phyloP scores from a whole-genome alignment of 2,113 vertebrate genomes.

The Trochalopteron elliotii region DNA sequence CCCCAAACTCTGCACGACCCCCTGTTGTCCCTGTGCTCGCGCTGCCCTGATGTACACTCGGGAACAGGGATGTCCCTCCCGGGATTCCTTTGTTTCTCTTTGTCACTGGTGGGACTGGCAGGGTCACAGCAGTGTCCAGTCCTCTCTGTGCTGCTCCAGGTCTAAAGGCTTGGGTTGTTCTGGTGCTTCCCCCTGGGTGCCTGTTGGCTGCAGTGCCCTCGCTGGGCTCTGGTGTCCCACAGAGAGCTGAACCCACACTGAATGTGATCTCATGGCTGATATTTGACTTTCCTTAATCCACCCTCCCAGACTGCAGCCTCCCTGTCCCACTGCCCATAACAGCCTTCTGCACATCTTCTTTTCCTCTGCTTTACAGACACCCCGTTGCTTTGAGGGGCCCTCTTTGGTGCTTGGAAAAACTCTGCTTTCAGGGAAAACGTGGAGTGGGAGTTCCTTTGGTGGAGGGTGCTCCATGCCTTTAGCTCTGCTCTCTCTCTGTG shows the following conservation, averaged over 20 bases:
- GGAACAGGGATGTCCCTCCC: neutral
- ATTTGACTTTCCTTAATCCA: neutral
- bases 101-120: neutral
- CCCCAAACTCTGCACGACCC: neutral
- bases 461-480: neutral
- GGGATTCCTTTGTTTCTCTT: neutral
- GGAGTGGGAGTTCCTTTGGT: neutral
- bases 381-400: fast-evolving
- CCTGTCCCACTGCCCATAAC: neutral
- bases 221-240: neutral
- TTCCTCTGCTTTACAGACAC: neutral
- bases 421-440: neutral
- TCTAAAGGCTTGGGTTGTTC: neutral
- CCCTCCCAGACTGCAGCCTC: neutral
- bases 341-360: neutral
- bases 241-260: neutral
- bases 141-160: neutral
- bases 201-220: neutral
- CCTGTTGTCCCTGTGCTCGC: neutral
- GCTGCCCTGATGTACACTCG: fast-evolving
- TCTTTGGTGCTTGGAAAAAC: neutral
- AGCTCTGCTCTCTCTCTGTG: neutral
- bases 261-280: neutral
- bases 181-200: fast-evolving
- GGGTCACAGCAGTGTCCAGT: neutral